Evolutionary conservation across 64 coral and sea anemone genomes (phyloP), one percentile per base, ranked within the genome.

Genomic region (Montipora foliosa): DNA sequence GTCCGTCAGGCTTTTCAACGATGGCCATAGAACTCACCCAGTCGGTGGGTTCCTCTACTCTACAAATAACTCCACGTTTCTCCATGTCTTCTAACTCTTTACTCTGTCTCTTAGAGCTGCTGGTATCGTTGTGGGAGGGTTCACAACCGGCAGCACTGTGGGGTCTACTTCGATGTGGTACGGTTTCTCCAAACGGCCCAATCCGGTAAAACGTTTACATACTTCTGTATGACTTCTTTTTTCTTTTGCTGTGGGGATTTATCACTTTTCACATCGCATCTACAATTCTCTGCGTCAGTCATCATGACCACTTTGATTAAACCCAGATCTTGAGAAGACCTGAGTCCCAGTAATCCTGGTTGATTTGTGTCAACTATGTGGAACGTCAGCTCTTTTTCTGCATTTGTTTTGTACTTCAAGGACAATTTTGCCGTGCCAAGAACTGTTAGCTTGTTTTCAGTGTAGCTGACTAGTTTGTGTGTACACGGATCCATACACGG

Each of bases 81-180:
- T 90, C 70, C 79, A 90, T 89, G 58, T 94, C 78, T 50, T 90
- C 93, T 11, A 90, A 64, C 45, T 82, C 73, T 69, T 94, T 8
- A 89, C 78, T 85, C 60, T 94, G 51, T 91, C 74, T 15, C 89
- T 59, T 73, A 95, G 94, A 47, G 89, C 94, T 68, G 89, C 94
- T 87, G 94, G 88, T 10, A 88, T 74, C 5, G 82, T 91, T 88
- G 29, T 84, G 17, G 83, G 75, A n/a, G 83, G 89, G 45, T 88
- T 88, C 69, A 91, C 29, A 6, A 88, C 89, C 47, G 94, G 82
- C 76, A 16, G 77, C 51, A 91, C 94, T 73, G 76, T 91, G 13
- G 81, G 87, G 73, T 91, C 89, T 52, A 91, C 74, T 95, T 95
- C 89, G 66, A 91, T 95, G 58, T 91, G 73, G 82, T 95, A 95